phyloP scores from a whole-genome alignment of 2,113 vertebrate species.

The Oncorhynchus mykiss region DNA sequence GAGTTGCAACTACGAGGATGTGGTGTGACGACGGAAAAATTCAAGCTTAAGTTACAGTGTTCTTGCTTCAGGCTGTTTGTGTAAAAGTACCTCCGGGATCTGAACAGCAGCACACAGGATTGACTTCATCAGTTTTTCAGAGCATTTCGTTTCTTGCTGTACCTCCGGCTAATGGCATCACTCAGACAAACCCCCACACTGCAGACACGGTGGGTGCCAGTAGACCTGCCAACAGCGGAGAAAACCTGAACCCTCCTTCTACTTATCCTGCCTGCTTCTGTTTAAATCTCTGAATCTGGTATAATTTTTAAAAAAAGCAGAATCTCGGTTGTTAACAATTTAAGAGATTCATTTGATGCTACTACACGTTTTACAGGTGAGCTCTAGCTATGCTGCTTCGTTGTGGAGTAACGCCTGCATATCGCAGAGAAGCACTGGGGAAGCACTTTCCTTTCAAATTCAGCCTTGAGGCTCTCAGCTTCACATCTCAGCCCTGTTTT shows the following conservation, averaged over 20 bases:
- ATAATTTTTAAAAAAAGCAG: not conserved
- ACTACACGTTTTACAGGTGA: slow-evolving; percentile 54
- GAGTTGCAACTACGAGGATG: slow-evolving; percentile 29
- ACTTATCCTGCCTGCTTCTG: slow-evolving; percentile 55
- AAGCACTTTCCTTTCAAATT: slow-evolving; percentile 63
- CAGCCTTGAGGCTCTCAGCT: slow-evolving; percentile 51
- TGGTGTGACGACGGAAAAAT: no score
- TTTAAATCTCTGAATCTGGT: slow-evolving; percentile 40
- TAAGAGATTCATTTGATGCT: slow-evolving; percentile 71
- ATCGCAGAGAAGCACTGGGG: slow-evolving; percentile 51
- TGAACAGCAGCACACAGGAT: no score
- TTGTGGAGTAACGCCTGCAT: slow-evolving; percentile 30
- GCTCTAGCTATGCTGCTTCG: slow-evolving; percentile 19
- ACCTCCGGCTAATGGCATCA: slow-evolving; percentile 51
- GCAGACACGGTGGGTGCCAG: slow-evolving; percentile 61
- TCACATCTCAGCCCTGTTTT: slow-evolving; percentile 34
- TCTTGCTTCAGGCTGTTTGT: no score
- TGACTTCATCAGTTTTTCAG: no score
- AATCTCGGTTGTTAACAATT: slow-evolving; percentile 64
- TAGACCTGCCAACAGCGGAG: slow-evolving; percentile 68
- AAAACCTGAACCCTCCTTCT: slow-evolving; percentile 55
- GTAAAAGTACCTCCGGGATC: no score
- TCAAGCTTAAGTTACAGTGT: no score
- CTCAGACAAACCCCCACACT: slow-evolving; percentile 55
- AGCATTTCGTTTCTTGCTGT: no score